phyloP scores from a whole-genome alignment of 53 echinoderm and acorn worm species.

The Antedon mediterranea region DNA sequence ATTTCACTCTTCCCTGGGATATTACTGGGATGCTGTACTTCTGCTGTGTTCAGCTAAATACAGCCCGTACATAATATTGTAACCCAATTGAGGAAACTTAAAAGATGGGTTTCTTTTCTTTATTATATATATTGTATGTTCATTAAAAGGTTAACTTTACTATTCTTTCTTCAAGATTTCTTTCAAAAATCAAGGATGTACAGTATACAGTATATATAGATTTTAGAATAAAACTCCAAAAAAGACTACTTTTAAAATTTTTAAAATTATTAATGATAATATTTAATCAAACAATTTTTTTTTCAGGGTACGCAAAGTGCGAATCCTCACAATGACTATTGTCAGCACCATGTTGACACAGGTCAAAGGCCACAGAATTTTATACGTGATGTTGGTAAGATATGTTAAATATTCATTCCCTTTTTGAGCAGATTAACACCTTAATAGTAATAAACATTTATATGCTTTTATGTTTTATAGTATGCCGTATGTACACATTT shows the following conservation, averaged over 20 bases:
- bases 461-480: not conserved
- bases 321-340: constrained; percentile 96
- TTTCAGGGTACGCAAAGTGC: constrained; percentile 97
- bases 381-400: constrained; percentile 91
- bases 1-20: not conserved
- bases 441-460: not conserved
- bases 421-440: not conserved
- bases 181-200: no score
- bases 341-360: constrained; percentile 93
- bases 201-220: no score
- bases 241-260: not conserved
- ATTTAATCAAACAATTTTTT: constrained; percentile 2
- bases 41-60: no score
- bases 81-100: no score
- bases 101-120: no score
- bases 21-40: no score
- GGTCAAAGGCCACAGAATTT: constrained; percentile 97
- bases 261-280: not conserved
- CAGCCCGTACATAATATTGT: no score
- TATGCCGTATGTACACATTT: not conserved
- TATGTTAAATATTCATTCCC: not conserved
- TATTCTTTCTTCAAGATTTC: no score
- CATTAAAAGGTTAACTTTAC: no score
- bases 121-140: no score
- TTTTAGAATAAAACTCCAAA: no score